Percentiles rank a stretch among this genome's conserved stretches.
phyloP scores from a whole-genome alignment of 2,797 vertebrate species.

The Anableps anableps region DNA sequence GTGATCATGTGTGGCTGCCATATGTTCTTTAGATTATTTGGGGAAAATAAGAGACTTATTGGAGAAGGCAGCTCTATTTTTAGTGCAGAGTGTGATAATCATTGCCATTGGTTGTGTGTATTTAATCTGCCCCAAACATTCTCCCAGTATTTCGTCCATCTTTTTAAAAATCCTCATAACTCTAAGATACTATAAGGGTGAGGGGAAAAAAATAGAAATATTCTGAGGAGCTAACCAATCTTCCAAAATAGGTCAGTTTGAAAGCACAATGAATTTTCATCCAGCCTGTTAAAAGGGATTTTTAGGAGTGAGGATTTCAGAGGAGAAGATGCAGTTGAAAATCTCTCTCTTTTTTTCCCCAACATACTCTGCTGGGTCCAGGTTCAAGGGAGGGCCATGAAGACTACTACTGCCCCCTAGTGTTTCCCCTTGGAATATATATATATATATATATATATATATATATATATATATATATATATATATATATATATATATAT shows the following conservation, averaged over 20 bases:
- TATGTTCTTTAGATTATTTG: slow-evolving; percentile 52
- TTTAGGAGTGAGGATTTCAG: slow-evolving; percentile 65
- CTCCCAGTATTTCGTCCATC: slow-evolving; percentile 55
- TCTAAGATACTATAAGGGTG: slow-evolving; percentile 39
- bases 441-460: too few species aligned
- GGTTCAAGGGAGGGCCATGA: slow-evolving; percentile 48
- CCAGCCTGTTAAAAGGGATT: slow-evolving; percentile 61
- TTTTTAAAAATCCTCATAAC: slow-evolving; percentile 57
- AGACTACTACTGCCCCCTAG: slow-evolving; percentile 77
- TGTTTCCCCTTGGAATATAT: slow-evolving; percentile 36
- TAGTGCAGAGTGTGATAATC: slow-evolving; percentile 32
- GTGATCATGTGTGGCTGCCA: slow-evolving; percentile 29
- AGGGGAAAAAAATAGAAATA: not conserved
- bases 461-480: too few species aligned
- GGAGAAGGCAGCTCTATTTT: slow-evolving; percentile 60
- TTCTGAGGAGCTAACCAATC: slow-evolving; percentile 63
- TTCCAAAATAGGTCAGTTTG: slow-evolving; percentile 78
- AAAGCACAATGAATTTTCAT: slow-evolving; percentile 70
- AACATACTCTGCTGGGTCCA: slow-evolving; percentile 35
- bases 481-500: not conserved
- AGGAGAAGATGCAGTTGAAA: slow-evolving; percentile 66
- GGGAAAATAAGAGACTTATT: slow-evolving; percentile 38
- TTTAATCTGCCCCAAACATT: slow-evolving; percentile 46
- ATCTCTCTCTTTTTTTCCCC: slow-evolving; percentile 34
- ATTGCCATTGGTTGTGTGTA: slow-evolving; percentile 26